A percentile compares a stretch with the other conserved stretches of the same genome.
Conservation (phyloP, 2,797 vertebrate genomes). For the Anguilla pacifica region DNA sequence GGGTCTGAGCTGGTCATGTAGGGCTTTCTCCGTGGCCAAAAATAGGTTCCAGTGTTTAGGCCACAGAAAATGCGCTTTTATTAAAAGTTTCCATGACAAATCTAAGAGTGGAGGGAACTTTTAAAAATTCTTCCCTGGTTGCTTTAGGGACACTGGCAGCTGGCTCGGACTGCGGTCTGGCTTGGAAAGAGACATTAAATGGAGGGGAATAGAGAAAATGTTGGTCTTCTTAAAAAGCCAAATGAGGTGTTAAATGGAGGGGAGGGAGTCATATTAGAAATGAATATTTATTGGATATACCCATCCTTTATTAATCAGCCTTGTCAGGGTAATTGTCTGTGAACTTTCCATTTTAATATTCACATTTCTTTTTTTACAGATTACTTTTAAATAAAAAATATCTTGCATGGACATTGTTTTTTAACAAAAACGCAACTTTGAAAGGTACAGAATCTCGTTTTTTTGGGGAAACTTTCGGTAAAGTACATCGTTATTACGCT, state of each 20-base stretch:
- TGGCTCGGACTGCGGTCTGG: neutral
- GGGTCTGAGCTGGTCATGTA: neutral
- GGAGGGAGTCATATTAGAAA: neutral
- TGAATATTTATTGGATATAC: neutral
- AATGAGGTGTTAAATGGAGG: neutral
- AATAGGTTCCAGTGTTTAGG: neutral
- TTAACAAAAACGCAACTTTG: neutral
- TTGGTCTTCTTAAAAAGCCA: neutral
- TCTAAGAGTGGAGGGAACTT: neutral
- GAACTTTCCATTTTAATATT: neutral
- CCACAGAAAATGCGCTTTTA: neutral
- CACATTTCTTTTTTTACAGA: neutral
- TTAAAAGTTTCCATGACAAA: neutral
- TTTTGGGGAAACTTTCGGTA: neutral
- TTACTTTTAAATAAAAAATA: neutral
- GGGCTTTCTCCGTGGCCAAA: neutral
- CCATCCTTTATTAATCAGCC: neutral
- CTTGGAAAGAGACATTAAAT: neutral
- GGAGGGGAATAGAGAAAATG: neutral
- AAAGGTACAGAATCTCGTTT: neutral
- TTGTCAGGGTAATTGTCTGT: neutral
- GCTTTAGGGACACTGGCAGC: neutral
- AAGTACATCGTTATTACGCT: too few relatives aligned
- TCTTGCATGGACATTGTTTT: neutral
- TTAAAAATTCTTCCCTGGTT: neutral